Percentiles rank a stretch among this genome's conserved stretches.
These are phyloP conservation scores for Listronotus oregonensis DNA, from an alignment of 1,140 invertebrate genomes.

Conservation along the genomic window DNA sequence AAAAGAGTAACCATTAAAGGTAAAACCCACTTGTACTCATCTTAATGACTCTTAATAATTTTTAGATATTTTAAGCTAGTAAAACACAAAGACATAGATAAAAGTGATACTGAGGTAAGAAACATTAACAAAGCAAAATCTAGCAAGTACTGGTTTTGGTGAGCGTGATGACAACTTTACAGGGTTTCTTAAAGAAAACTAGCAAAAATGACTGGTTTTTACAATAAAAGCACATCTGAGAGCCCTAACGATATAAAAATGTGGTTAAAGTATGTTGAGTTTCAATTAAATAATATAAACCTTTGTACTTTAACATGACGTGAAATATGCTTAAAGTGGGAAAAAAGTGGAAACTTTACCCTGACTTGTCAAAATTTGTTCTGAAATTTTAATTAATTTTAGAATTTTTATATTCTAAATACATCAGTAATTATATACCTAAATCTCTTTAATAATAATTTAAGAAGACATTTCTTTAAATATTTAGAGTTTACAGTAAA, in stretches of 20 bases:
- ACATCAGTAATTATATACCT: too few species aligned
- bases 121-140: constrained; percentile 41
- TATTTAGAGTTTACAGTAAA: too few species aligned
- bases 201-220: constrained; percentile 57
- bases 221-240: constrained; percentile 59
- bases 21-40: neutral
- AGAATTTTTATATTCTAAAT: too few species aligned
- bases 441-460: too few species aligned
- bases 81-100: constrained; percentile 37
- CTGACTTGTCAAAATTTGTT: too few species aligned
- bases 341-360: too few species aligned
- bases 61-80: constrained; percentile 36
- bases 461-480: too few species aligned
- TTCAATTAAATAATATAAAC: constrained; percentile 47
- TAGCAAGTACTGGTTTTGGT: constrained; percentile 35
- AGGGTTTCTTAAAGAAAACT: constrained; percentile 56
- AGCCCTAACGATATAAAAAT: constrained; percentile 59
- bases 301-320: neutral
- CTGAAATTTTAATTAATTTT: too few species aligned
- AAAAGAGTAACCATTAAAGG: too few species aligned
- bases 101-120: constrained; percentile 48
- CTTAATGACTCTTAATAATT: neutral
- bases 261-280: constrained; percentile 64
- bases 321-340: too few species aligned
- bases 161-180: constrained; percentile 42